Evolutionary conservation across 37 sponge, comb jelly and placozoan species (phyloP).

Genomic region (Ianthella basta): DNA sequence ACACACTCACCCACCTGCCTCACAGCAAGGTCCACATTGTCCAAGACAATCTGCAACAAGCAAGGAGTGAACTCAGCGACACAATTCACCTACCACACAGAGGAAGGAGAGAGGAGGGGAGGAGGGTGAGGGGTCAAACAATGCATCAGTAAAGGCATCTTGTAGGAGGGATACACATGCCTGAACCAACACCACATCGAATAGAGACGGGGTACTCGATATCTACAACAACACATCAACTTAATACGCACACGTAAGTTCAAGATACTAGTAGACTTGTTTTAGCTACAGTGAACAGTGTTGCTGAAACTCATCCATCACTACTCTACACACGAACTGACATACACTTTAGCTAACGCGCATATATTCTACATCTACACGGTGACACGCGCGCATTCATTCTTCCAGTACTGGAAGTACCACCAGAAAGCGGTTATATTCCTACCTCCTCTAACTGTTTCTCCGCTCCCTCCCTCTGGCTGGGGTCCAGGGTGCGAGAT

Average conservation of each 20-base stretch:
- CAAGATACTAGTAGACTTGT: background rate
- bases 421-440: background rate
- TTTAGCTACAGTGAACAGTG: too few relatives aligned
- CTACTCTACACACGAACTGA: too few relatives aligned
- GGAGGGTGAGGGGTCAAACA: background rate
- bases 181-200: too few relatives aligned
- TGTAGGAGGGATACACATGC: too few relatives aligned
- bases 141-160: background rate
- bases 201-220: too few relatives aligned
- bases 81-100: slow-evolving; percentile 32
- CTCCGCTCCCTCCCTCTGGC: slow-evolving; percentile 53
- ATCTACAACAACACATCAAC: too few relatives aligned
- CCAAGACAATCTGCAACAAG: slow-evolving; percentile 72
- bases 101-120: background rate
- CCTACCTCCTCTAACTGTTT: slow-evolving; percentile 50
- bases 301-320: too few relatives aligned
- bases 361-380: too few relatives aligned
- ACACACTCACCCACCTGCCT: slow-evolving; percentile 76
- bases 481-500: slow-evolving; percentile 49
- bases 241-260: too few relatives aligned
- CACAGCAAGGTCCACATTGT: slow-evolving; percentile 29
- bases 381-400: too few relatives aligned
- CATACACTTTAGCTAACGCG: too few relatives aligned
- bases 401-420: background rate
- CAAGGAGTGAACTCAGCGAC: slow-evolving; percentile 60